A percentile compares a stretch with the other conserved stretches of the same genome.
These are phyloP conservation scores for Entelurus aequoreus DNA, from an alignment of 2,113 vertebrate genomes.

Conservation along the genomic window DNA sequence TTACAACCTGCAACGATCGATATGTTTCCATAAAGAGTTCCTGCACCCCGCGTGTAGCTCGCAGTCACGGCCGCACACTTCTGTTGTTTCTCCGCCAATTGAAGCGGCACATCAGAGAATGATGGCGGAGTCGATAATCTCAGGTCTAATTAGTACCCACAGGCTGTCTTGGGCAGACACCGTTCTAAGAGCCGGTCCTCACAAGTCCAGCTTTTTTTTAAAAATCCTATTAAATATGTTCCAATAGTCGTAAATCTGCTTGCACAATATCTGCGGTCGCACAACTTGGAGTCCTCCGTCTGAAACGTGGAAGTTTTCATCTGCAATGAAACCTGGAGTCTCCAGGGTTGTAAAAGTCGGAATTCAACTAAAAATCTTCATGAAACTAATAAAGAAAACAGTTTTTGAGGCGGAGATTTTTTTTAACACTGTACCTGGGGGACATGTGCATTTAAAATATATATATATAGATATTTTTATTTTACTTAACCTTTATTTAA, in stretches of 20 bases:
- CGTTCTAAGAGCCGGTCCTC: conserved; percentile 49
- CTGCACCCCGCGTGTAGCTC: conserved; percentile 33
- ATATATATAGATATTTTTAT: too few species aligned
- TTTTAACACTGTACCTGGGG: too few species aligned
- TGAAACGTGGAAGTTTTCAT: not conserved
- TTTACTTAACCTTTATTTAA: too few species aligned
- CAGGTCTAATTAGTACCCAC: conserved; percentile 53
- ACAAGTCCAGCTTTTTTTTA: conserved; percentile 35
- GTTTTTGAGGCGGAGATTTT: too few species aligned
- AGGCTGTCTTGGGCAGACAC: conserved; percentile 31
- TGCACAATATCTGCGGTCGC: not conserved
- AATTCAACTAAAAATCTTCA: too few species aligned
- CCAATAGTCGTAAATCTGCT: conserved; percentile 9
- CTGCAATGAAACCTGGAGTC: not conserved
- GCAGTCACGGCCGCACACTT: conserved; percentile 20
- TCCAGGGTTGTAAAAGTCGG: too few species aligned
- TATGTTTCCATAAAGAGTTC: conserved; percentile 12
- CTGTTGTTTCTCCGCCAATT: conserved; percentile 52
- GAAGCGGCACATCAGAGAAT: conserved; percentile 51
- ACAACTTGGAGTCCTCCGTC: not conserved
- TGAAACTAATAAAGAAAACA: too few species aligned
- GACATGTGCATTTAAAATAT: too few species aligned
- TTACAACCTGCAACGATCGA: conserved; percentile 2
- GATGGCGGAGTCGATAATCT: conserved; percentile 28
- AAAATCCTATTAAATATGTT: conserved; percentile 38